Evolutionary conservation across 2,113 vertebrate species (phyloP), one percentile per base, ranked within the genome.

Genomic region (Xenus cinereus): DNA sequence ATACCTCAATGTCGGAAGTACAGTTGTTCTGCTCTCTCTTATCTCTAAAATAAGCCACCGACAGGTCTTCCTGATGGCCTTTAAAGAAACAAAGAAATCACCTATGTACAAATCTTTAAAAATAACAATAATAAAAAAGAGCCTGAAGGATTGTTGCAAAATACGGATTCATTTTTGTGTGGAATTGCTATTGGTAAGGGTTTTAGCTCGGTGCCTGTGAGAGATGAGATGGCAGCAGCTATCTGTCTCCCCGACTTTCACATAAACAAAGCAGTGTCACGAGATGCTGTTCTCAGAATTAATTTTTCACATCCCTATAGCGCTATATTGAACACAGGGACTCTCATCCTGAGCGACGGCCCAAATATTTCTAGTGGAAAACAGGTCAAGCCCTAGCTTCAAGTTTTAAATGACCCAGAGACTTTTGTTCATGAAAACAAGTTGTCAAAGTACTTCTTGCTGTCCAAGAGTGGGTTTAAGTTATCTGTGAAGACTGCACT

Each of bases 311-410:
- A 33, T 45, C 45, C 50, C 20, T 75, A 8, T 11, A 87, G 64
- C 0, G 2, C 32, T 30, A 13, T 5, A 57, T 12, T 0, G 0
- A 93, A 22, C 59, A n/a, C 60, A 21, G 0, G 2, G 64, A 41
- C 28, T 71, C 60, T 77, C 54, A 45, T 28, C 68, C 33, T 50
- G 10, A 81, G 77, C 3, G 2, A 82, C 5, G 18, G 33, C 22
- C 63, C 37, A 81, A 51, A n/a, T 81, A 54, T 78, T 89, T 86
- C 32, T 37, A 30, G 15, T 33, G 30, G 76, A 82, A 90, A 92
- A 73, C 30, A 80, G 45, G 46, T 77, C 19, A 85, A 83, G 14
- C 10, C 35, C 43, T 64, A 39, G 66, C 39, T 69, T 43, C 48
- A 87, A 68, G 43, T 72, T 93, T 84, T 72, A 90, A 72, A 72